Evolutionary conservation across 2,797 vertebrate species (phyloP).

Genomic region (Darevskia nairensis): DNA sequence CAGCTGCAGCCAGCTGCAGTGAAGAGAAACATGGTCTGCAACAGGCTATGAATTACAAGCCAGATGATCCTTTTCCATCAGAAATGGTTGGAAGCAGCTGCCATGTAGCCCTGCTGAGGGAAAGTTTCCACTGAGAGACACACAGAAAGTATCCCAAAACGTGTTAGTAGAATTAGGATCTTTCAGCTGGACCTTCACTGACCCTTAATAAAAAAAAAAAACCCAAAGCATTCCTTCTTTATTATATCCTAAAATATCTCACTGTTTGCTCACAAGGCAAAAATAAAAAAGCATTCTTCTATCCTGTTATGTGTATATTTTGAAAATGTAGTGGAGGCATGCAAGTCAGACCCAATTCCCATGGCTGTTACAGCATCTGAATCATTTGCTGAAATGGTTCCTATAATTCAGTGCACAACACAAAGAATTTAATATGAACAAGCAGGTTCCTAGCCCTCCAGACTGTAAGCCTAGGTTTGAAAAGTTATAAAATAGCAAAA

Average conservation of each 20-base stretch:
- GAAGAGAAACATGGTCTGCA: conserved; percentile 37
- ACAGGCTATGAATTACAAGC: conserved; percentile 27
- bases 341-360: background rate
- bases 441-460: background rate
- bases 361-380: background rate
- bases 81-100: conserved; percentile 45
- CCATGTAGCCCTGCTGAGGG: conserved; percentile 30
- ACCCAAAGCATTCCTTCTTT: background rate
- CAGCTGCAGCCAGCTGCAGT: conserved; percentile 84
- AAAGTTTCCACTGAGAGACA: conserved; percentile 4
- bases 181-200: conserved; percentile 43
- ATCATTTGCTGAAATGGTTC: background rate
- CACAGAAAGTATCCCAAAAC: conserved; percentile 39
- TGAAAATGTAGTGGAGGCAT: background rate
- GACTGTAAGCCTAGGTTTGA: background rate
- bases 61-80: conserved; percentile 47
- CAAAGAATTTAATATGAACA: background rate
- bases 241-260: conserved; percentile 23
- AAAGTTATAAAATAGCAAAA: background rate
- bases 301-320: background rate
- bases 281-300: conserved; percentile 6
- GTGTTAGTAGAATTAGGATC: conserved; percentile 25
- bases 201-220: conserved; percentile 12
- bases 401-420: background rate
- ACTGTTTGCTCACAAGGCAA: conserved; percentile 11